Base-by-base conservation (phyloP, 2,888 invertebrate species). In the Temnothorax unifasciatus region DNA sequence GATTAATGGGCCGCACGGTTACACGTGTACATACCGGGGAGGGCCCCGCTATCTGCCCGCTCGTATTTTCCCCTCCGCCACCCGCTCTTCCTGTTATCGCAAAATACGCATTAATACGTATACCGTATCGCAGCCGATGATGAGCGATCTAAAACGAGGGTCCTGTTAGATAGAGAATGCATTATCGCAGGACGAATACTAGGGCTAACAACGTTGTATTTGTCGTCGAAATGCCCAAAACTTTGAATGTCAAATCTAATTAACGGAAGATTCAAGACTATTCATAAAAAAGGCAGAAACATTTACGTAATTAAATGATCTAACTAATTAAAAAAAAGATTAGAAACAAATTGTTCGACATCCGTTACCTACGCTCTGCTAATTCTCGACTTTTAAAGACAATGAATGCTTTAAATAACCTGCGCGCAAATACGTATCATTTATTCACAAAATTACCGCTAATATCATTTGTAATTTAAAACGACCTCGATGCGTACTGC, bases 1-100 rank as follows among this genome's bases (percentile, higher is more conserved):
- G 92, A 94, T 94, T 94, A 94, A 94, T 94, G 93, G 94, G 91
- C 91, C 88, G 86, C 87, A 90, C 90, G 91, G 91, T 91, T 92
- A 91, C 89, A 90, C 90, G 88, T 92, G 90, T 90, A 89, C 87
- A 87, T 59, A 77, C 69, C 82, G 52, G 25, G 25, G 61, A 29
- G 76, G 66, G 3, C 13, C 41, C 83, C 91, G 92, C 93, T 93
- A 93, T 93, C 93, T 90, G 69, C 5, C 68, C 79, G 90, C 92
- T 92, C 93, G 93, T 93, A 92, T 93, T 93, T 92, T 92, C 91
- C 44, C 88, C 90, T 88, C 85, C 6, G 57, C 75, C 50, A 76
- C 59, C 29, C 85, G 84, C 90, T 90, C 91, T 92, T 92, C 91
- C 92, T 90, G 90, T 91, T 92, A 92, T 92, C 92, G 86, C 83